These are phyloP conservation scores for Copsychus sechellarum DNA, from an alignment of 2,113 vertebrate genomes.

Conservation along the genomic window DNA sequence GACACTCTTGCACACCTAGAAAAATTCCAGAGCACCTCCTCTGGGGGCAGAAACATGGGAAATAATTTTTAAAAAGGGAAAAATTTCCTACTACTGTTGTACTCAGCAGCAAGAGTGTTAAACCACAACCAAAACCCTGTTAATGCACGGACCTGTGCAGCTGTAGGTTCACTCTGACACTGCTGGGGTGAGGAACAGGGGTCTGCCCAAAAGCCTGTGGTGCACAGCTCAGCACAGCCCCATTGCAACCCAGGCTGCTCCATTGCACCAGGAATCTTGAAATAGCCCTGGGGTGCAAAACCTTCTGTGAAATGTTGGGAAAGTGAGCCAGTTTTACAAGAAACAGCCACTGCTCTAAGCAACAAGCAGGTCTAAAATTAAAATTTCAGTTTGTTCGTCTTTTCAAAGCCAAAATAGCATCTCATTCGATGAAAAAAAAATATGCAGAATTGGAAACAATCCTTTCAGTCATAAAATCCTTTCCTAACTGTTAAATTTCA, in stretches of 20 bases:
- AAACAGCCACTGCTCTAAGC: neutral
- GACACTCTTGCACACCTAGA: neutral
- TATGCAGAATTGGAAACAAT: neutral
- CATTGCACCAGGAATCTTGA: neutral
- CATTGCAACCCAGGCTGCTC: neutral
- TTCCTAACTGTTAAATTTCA: neutral
- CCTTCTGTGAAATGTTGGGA: neutral
- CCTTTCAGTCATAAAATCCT: neutral
- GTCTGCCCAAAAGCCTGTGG: too few relatives aligned
- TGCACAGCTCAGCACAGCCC: neutral
- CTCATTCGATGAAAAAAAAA: neutral
- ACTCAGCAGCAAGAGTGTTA: neutral
- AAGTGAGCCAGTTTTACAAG: neutral
- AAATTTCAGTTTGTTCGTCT: neutral
- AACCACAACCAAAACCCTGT: neutral
- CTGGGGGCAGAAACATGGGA: neutral
- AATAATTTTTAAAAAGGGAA: neutral
- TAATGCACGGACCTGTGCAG: neutral
- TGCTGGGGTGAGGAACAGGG: neutral
- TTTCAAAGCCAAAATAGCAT: neutral
- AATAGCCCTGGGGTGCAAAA: neutral
- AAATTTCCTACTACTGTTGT: neutral
- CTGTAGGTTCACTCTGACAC: neutral
- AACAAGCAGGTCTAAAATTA: conserved; percentile 2
- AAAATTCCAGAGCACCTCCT: neutral